Conservation (phyloP, 2,797 vertebrate genomes). For the Hyperoplus lanceolatus region DNA sequence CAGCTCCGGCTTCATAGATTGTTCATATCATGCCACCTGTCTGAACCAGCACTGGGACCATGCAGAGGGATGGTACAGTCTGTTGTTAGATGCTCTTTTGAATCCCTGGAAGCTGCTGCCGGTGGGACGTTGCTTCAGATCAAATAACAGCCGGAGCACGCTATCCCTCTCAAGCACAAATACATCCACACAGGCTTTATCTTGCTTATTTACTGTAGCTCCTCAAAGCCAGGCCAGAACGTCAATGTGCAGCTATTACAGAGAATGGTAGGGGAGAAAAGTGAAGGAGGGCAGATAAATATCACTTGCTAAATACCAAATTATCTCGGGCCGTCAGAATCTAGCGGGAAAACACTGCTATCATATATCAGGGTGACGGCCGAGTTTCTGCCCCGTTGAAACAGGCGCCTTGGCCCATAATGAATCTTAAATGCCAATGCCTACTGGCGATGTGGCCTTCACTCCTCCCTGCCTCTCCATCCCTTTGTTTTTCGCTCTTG, state of each 20-base stretch:
- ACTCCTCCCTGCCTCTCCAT: slow-evolving; percentile 32
- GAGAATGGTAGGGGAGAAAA: slow-evolving; percentile 29
- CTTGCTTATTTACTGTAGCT: slow-evolving; percentile 53
- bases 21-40: slow-evolving; percentile 31
- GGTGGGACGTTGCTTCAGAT: slow-evolving; percentile 21
- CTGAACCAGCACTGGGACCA: slow-evolving; percentile 4
- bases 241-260: slow-evolving; percentile 44
- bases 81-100: slow-evolving; percentile 11
- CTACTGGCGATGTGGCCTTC: slow-evolving; percentile 59
- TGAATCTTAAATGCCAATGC: slow-evolving; percentile 80
- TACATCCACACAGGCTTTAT: slow-evolving; percentile 36
- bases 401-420: slow-evolving; percentile 60
- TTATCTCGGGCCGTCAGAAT: slow-evolving; percentile 69
- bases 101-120: slow-evolving; percentile 19
- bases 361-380: slow-evolving; percentile 76
- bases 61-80: slow-evolving; percentile 17
- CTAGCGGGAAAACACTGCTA: slow-evolving; percentile 58
- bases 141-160: slow-evolving; percentile 7
- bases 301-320: slow-evolving; percentile 80
- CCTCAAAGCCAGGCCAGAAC: slow-evolving; percentile 40
- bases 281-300: slow-evolving; percentile 67
- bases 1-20: slow-evolving; percentile 2
- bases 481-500: slow-evolving; percentile 30
- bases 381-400: slow-evolving; percentile 65
- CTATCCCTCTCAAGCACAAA: slow-evolving; percentile 29